Conservation (phyloP, 2,888 invertebrate genomes). For the Eupithecia dodoneata region DNA sequence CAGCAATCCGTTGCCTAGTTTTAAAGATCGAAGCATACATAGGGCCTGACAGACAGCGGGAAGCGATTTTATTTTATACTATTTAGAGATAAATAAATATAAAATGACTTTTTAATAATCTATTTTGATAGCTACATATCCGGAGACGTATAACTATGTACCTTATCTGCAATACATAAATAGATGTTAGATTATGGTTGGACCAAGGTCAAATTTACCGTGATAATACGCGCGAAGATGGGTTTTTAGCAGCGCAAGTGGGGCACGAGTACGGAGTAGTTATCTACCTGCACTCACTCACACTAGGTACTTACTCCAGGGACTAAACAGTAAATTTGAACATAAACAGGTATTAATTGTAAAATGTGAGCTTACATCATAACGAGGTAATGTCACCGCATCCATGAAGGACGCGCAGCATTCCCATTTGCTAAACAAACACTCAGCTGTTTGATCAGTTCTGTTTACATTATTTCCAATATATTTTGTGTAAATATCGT, state of each 20-base stretch:
- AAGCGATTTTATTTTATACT: too few relatives aligned
- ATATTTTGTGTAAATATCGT: not conserved
- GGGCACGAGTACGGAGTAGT: not conserved
- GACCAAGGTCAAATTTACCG: too few relatives aligned
- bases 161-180: too few relatives aligned
- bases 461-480: conserved; percentile 7
- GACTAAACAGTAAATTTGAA: not conserved
- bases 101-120: too few relatives aligned
- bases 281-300: not conserved
- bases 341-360: not conserved
- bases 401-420: not conserved
- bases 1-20: too few relatives aligned
- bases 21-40: too few relatives aligned
- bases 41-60: too few relatives aligned
- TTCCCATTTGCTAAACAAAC: conserved; percentile 7
- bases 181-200: too few relatives aligned
- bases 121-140: too few relatives aligned
- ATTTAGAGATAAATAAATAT: too few relatives aligned
- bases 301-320: not conserved
- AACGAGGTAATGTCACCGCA: not conserved
- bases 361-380: not conserved
- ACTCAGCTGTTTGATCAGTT: not conserved
- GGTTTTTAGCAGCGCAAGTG: not conserved
- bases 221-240: not conserved
- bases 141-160: too few relatives aligned